Conservation (phyloP, 2,888 invertebrate species). For the Melieria crassipennis region DNA sequence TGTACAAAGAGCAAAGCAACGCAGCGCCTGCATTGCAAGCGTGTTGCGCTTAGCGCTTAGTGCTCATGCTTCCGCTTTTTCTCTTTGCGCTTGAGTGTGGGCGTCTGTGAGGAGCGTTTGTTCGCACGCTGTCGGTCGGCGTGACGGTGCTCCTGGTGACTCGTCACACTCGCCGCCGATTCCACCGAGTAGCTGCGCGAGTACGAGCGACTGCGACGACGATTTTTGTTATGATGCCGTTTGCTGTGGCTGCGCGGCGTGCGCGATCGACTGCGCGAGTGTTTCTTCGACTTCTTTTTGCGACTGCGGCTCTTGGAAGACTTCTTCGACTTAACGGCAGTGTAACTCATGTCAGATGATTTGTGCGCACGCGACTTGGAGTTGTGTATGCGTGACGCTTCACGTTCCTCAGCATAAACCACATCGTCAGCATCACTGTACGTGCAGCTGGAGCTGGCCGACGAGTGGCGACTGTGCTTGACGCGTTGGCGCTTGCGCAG, state of each 20-base stretch:
- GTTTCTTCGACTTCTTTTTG: conserved; percentile 54
- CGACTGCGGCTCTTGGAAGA: conserved; percentile 48
- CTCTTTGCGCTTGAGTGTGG: conserved; percentile 29
- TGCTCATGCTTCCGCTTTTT: conserved; percentile 30
- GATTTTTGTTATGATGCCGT: conserved; percentile 23
- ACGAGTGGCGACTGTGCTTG: conserved; percentile 31
- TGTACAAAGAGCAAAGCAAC: no score
- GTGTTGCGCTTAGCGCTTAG: conserved; percentile 12
- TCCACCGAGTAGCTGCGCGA: not conserved
- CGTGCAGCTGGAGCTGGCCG: conserved; percentile 25
- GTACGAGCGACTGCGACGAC: conserved; percentile 28
- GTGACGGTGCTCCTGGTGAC: conserved; percentile 13
- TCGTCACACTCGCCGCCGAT: not conserved
- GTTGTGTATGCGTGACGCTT: not conserved
- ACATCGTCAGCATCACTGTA: conserved; percentile 14
- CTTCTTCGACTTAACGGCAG: conserved; percentile 43
- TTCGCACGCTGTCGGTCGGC: conserved; percentile 22
- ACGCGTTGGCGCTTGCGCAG: conserved; percentile 24
- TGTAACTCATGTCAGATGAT: conserved; percentile 35
- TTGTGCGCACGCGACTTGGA: conserved; percentile 23
- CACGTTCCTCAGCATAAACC: not conserved
- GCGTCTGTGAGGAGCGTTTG: conserved; percentile 35
- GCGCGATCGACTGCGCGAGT: conserved; percentile 34
- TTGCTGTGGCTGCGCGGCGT: not conserved
- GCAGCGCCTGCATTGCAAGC: not conserved